Evolutionary conservation across 2,888 invertebrate genomes (phyloP).

Genomic region (Perizoma flavofasciatum): DNA sequence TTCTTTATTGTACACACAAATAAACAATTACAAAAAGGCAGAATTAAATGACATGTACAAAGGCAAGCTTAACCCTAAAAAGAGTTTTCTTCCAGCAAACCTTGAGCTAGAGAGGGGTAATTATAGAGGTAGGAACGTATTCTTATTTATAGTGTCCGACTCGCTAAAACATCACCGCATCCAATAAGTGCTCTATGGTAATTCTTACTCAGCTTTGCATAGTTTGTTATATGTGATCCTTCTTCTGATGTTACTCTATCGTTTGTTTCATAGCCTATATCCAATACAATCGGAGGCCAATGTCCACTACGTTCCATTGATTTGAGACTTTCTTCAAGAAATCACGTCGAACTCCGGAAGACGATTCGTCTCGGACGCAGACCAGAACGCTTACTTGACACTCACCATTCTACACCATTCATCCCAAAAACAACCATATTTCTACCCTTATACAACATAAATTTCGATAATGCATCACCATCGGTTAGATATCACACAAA

Average conservation of each 20-base stretch:
- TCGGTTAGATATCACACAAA: neutral
- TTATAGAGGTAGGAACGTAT: no score
- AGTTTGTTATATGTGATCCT: neutral
- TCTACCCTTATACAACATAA: neutral
- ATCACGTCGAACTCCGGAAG: constrained; percentile 81
- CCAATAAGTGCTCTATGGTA: no score
- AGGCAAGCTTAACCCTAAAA: no score
- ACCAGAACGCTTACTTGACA: constrained; percentile 69
- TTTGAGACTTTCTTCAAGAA: constrained; percentile 78
- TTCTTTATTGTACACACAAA: no score
- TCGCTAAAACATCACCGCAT: no score
- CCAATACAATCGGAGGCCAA: constrained; percentile 72
- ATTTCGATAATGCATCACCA: neutral
- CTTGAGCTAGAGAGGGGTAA: no score
- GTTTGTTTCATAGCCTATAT: constrained; percentile 46
- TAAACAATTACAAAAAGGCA: no score
- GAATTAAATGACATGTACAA: no score
- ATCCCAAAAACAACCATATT: constrained; percentile 43
- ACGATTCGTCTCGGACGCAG: constrained; percentile 76
- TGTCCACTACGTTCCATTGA: constrained; percentile 79
- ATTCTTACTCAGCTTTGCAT: neutral
- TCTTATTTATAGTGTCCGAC: no score
- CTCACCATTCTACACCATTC: constrained; percentile 47
- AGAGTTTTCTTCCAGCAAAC: no score
- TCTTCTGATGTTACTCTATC: constrained; percentile 1